Percentiles rank a stretch among this genome's conserved stretches.
Conservation (phyloP, 2,888 invertebrate species). For the Agelastica alni region DNA sequence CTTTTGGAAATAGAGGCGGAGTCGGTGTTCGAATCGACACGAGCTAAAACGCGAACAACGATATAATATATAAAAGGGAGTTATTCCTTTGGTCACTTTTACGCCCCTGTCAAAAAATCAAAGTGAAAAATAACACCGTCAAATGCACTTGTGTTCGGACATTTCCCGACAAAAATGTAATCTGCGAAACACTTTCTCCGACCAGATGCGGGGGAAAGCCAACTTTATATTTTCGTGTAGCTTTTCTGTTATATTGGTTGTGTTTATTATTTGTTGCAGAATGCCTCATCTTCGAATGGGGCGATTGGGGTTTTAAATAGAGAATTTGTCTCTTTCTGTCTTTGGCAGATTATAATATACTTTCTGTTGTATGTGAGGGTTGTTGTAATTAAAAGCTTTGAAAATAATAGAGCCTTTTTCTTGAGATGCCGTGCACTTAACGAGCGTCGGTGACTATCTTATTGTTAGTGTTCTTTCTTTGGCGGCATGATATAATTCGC, state of each 20-base stretch:
- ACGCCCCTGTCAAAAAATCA: conserved; percentile 54
- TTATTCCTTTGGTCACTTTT: conserved; percentile 49
- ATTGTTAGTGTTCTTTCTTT: no score
- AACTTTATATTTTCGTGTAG: conserved; percentile 28
- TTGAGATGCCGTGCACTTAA: no score
- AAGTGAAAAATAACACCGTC: conserved; percentile 56
- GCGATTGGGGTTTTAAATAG: no score
- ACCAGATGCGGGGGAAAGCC: conserved; percentile 26
- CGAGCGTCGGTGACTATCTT: no score
- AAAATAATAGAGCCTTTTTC: no score
- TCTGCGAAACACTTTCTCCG: conserved; percentile 28
- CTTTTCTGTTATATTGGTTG: conserved; percentile 25
- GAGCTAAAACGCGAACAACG: conserved; percentile 26
- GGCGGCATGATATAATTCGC: no score
- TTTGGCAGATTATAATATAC: no score
- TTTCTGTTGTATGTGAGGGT: no score
- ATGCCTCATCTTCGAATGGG: no score
- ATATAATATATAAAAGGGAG: conserved; percentile 36
- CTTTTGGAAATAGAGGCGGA: no score
- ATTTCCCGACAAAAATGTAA: conserved; percentile 37
- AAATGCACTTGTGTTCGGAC: conserved; percentile 49
- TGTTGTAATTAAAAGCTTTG: no score
- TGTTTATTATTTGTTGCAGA: conserved; percentile 10
- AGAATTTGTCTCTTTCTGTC: no score
- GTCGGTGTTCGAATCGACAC: conserved; percentile 25